phyloP scores from a whole-genome alignment of 2,888 invertebrate species.

The Monopis laevigella region DNA sequence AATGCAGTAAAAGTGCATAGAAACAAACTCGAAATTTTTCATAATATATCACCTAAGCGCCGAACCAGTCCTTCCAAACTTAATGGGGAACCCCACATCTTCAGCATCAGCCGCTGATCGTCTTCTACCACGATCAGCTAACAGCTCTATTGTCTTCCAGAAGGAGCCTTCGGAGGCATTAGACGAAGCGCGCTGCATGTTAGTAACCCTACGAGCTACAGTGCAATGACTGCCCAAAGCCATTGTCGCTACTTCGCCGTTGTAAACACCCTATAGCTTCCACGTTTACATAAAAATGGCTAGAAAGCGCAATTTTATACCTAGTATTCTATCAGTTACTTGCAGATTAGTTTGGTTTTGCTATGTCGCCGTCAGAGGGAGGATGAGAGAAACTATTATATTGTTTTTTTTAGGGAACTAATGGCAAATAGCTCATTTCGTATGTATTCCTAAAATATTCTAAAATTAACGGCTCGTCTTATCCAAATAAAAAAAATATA shows the following conservation, averaged over 20 bases:
- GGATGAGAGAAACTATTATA: too few species aligned
- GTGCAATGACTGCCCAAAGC: constrained; percentile 59
- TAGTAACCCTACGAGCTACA: constrained; percentile 33
- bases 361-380: too few species aligned
- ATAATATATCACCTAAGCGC: constrained; percentile 48
- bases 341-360: too few species aligned
- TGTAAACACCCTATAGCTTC: neutral
- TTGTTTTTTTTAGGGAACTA: too few species aligned
- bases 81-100: constrained; percentile 28
- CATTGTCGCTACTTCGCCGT: constrained; percentile 28
- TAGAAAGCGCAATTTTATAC: too few species aligned
- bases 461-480: too few species aligned
- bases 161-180: constrained; percentile 60
- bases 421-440: too few species aligned
- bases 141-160: constrained; percentile 72
- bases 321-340: too few species aligned
- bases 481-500: too few species aligned
- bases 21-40: neutral
- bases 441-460: too few species aligned
- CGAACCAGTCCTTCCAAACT: constrained; percentile 36
- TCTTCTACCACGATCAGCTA: constrained; percentile 61
- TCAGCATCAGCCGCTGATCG: constrained; percentile 54
- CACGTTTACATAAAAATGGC: too few species aligned
- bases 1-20: neutral
- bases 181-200: constrained; percentile 50